These are phyloP conservation scores for Sebastes matsubarae DNA, from an alignment of 2,797 vertebrate species.

Conservation along the genomic window DNA sequence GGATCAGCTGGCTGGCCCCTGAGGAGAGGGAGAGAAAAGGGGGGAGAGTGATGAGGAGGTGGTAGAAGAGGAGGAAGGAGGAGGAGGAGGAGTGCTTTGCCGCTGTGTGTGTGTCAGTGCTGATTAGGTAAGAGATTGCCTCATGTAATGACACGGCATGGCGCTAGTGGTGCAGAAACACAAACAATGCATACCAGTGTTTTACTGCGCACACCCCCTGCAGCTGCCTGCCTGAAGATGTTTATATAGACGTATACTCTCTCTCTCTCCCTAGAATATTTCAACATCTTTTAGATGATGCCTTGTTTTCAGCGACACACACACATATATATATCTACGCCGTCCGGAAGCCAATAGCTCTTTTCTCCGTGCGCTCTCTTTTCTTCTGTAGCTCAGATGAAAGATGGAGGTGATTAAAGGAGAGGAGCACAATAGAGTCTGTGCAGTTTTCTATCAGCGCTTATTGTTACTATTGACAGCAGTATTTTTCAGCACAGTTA, in stretches of 20 bases:
- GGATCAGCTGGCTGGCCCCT: slow-evolving; percentile 80
- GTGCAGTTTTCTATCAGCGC: slow-evolving; percentile 50
- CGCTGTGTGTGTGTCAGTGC: slow-evolving; percentile 70
- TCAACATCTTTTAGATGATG: slow-evolving; percentile 56
- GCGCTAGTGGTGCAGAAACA: slow-evolving; percentile 78
- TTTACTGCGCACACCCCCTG: slow-evolving; percentile 73
- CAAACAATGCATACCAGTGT: slow-evolving; percentile 78
- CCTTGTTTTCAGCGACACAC: slow-evolving; percentile 10
- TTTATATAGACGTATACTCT: slow-evolving; percentile 68
- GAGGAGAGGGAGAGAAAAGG: slow-evolving; percentile 67
- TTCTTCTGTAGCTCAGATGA: slow-evolving; percentile 53
- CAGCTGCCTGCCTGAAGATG: slow-evolving; percentile 70
- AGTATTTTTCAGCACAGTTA: slow-evolving; percentile 33
- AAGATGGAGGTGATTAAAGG: slow-evolving; percentile 75
- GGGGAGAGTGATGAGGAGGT: slow-evolving; percentile 8
- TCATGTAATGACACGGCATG: slow-evolving; percentile 85
- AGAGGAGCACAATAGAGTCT: slow-evolving; percentile 52
- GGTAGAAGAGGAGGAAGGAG: background rate
- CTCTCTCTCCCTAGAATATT: slow-evolving; percentile 53
- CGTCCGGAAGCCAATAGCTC: slow-evolving; percentile 42
- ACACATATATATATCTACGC: slow-evolving; percentile 14
- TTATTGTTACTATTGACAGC: slow-evolving; percentile 53
- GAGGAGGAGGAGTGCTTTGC: slow-evolving; percentile 65
- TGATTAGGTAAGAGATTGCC: slow-evolving; percentile 87
- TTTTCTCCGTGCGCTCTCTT: slow-evolving; percentile 26